These are phyloP conservation scores for Plagodis pulveraria DNA, from an alignment of 2,888 invertebrate species.

Conservation along the genomic window DNA sequence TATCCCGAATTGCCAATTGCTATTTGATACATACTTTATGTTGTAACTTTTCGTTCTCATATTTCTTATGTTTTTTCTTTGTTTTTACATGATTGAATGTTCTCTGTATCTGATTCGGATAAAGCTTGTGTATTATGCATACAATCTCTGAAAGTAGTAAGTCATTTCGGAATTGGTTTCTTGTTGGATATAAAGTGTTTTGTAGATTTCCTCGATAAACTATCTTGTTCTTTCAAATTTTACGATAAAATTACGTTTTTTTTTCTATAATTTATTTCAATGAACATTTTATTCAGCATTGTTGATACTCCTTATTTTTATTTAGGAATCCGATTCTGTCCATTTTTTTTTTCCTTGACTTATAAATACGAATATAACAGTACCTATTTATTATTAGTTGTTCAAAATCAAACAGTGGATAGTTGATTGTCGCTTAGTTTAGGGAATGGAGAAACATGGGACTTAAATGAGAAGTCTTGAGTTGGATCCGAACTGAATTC, in stretches of 20 bases:
- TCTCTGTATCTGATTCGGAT: conserved; percentile 35
- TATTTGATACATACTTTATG: conserved; percentile 80
- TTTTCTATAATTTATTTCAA: not conserved
- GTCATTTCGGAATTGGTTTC: conserved; percentile 26
- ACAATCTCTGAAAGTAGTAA: conserved; percentile 33
- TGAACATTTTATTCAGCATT: too few relatives aligned
- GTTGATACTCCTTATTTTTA: too few relatives aligned
- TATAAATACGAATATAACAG: too few relatives aligned
- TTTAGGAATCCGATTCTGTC: too few relatives aligned
- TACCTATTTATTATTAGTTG: too few relatives aligned
- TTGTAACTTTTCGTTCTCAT: conserved; percentile 74
- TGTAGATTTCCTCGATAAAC: not conserved
- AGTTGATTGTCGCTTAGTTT: too few relatives aligned
- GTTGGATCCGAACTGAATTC: too few relatives aligned
- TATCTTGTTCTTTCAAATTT: too few relatives aligned
- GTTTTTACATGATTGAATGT: conserved; percentile 54
- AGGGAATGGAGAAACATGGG: too few relatives aligned
- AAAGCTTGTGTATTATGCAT: conserved; percentile 38
- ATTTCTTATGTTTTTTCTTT: conserved; percentile 66
- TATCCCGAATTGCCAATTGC: conserved; percentile 82
- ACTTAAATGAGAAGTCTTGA: too few relatives aligned
- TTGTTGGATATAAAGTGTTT: conserved; percentile 14
- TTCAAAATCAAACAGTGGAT: too few relatives aligned
- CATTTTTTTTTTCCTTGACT: too few relatives aligned
- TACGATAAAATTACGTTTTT: not conserved